phyloP scores from a whole-genome alignment of 2,888 invertebrate genomes.

The Axea sp. region DNA sequence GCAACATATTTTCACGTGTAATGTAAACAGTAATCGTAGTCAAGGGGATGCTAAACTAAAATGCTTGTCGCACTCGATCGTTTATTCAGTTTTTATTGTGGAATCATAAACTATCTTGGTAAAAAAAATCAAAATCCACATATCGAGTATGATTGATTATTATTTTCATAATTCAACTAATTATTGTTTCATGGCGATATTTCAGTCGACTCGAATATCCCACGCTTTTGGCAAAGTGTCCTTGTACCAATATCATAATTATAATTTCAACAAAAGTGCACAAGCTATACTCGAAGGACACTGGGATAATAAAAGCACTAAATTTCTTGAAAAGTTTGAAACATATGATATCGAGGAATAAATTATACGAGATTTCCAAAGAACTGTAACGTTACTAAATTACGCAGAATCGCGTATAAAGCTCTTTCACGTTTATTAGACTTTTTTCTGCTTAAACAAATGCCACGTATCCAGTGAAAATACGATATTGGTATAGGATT shows the following conservation, averaged over 20 bases:
- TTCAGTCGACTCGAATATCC: too few species aligned
- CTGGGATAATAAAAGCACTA: not conserved
- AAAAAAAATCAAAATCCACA: too few species aligned
- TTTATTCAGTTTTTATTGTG: slow-evolving; percentile 5
- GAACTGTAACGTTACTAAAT: not conserved
- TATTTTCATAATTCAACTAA: too few species aligned
- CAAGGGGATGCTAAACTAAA: slow-evolving; percentile 29
- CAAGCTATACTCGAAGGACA: slow-evolving; percentile 10
- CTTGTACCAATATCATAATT: too few species aligned
- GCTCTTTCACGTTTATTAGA: not conserved
- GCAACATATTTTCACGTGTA: slow-evolving; percentile 16
- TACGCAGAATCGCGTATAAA: not conserved
- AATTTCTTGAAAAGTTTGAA: slow-evolving; percentile 9
- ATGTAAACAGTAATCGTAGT: slow-evolving; percentile 14
- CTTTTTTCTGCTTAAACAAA: slow-evolving; percentile 11
- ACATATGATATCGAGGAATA: slow-evolving; percentile 4
- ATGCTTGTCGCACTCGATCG: slow-evolving; percentile 1
- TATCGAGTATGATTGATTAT: too few species aligned
- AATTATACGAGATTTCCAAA: slow-evolving; percentile 6
- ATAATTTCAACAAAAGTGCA: too few species aligned
- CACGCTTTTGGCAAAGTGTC: too few species aligned
- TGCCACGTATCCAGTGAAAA: not conserved
- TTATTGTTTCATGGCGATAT: too few species aligned
- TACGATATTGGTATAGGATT: not conserved
- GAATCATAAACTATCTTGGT: not conserved